phyloP scores from a whole-genome alignment of 2,113 vertebrate species.

The Nannospalax galili region DNA sequence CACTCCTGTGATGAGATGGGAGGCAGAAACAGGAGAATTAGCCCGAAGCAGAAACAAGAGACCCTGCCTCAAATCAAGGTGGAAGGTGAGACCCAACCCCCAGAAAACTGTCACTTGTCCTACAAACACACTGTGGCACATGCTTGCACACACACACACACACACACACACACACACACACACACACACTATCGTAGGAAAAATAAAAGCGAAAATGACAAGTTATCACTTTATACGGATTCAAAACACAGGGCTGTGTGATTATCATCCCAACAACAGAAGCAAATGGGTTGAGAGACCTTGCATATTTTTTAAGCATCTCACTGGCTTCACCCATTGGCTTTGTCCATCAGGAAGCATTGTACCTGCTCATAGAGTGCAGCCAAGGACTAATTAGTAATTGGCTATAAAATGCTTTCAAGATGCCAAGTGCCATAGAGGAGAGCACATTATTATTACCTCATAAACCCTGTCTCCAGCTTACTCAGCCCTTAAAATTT shows the following conservation, averaged over 20 bases:
- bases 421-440: conserved; percentile 37
- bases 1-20: neutral
- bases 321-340: neutral
- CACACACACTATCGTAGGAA: neutral
- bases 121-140: neutral
- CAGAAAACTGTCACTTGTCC: neutral
- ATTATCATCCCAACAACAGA: neutral
- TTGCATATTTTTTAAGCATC: neutral
- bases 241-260: neutral
- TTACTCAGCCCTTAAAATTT: conserved; percentile 52
- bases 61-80: neutral
- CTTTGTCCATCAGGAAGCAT: neutral
- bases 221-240: neutral
- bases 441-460: conserved; percentile 53
- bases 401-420: conserved; percentile 64
- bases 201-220: neutral
- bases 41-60: neutral
- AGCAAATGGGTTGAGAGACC: neutral
- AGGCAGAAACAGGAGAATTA: neutral
- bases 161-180: too few species aligned
- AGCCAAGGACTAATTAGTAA: conserved; percentile 70
- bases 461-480: conserved; percentile 59
- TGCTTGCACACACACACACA: neutral
- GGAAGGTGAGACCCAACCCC: too few species aligned
- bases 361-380: conserved; percentile 13